Percentiles rank a stretch among this genome's conserved stretches.
Evolutionary conservation across 2,888 invertebrate genomes (phyloP).

Genomic region (Ernsta delagoae): DNA sequence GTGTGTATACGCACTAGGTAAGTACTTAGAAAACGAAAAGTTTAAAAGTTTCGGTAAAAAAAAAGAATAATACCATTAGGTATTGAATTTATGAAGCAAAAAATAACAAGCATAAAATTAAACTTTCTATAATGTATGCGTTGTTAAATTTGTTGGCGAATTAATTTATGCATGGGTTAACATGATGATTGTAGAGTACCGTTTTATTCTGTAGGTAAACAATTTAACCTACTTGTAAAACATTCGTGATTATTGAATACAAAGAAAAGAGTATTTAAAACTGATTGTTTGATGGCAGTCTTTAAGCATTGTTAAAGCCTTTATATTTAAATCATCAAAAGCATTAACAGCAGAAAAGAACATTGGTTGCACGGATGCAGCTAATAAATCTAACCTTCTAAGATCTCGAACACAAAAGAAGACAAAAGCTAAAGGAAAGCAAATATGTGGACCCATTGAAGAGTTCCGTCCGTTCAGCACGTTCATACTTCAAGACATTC

Average conservation of each 20-base stretch:
- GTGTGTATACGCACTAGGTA: no score
- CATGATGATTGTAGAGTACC: neutral
- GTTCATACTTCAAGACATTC: constrained; percentile 18
- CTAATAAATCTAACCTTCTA: neutral
- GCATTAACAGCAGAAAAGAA: neutral
- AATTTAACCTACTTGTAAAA: no score
- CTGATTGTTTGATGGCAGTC: neutral
- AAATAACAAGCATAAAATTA: no score
- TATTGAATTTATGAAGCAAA: no score
- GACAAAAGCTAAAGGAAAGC: constrained; percentile 4
- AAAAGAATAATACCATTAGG: no score
- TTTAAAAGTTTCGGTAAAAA: no score
- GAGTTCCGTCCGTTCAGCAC: constrained; percentile 2
- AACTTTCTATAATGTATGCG: no score
- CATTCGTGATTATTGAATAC: neutral
- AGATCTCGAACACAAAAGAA: neutral
- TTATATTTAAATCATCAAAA: neutral
- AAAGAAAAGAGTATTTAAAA: neutral
- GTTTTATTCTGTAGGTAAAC: neutral
- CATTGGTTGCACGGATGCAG: constrained; percentile 1
- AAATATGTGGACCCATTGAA: neutral
- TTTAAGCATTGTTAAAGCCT: constrained; percentile 1
- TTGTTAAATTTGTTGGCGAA: no score
- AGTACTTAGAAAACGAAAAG: no score
- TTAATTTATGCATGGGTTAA: neutral